These are phyloP conservation scores for Leptinotarsa haldemani DNA, from an alignment of 2,888 invertebrate species.

Conservation along the genomic window DNA sequence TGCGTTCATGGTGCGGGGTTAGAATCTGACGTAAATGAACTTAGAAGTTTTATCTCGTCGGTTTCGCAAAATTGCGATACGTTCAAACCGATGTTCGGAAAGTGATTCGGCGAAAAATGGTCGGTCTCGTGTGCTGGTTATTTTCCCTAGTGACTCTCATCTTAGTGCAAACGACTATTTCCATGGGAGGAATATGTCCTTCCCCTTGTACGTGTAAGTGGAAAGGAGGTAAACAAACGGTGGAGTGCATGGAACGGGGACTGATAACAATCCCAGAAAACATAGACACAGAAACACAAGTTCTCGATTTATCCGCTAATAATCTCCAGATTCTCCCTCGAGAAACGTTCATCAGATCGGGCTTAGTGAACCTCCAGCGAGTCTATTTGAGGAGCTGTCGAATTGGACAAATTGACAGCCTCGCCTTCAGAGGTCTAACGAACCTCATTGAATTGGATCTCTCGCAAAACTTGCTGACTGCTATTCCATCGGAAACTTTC, in stretches of 20 bases:
- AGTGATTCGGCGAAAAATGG: background rate
- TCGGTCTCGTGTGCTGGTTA: constrained; percentile 22
- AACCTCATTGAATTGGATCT: constrained; percentile 92
- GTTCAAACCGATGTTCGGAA: background rate
- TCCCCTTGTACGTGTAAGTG: constrained; percentile 90
- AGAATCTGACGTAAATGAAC: background rate
- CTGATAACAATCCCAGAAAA: constrained; percentile 87
- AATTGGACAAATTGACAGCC: constrained; percentile 86
- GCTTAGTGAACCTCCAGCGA: constrained; percentile 87
- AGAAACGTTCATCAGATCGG: constrained; percentile 84
- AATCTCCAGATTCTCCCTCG: constrained; percentile 85
- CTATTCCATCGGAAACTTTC: constrained; percentile 84
- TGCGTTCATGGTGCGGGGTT: constrained; percentile 53
- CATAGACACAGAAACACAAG: constrained; percentile 90
- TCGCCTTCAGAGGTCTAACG: constrained; percentile 86
- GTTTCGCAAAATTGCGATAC: constrained; percentile 57
- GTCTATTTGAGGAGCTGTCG: constrained; percentile 86
- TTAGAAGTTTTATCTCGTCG: constrained; percentile 58
- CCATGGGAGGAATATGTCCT: constrained; percentile 75
- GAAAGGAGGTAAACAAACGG: constrained; percentile 94
- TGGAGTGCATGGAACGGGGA: constrained; percentile 87
- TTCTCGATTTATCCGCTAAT: constrained; percentile 89
- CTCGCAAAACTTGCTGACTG: constrained; percentile 83
- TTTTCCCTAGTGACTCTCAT: constrained; percentile 31
- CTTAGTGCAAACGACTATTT: constrained; percentile 29